phyloP scores from a whole-genome alignment of 1,140 invertebrate species.

The Cylas formicarius region DNA sequence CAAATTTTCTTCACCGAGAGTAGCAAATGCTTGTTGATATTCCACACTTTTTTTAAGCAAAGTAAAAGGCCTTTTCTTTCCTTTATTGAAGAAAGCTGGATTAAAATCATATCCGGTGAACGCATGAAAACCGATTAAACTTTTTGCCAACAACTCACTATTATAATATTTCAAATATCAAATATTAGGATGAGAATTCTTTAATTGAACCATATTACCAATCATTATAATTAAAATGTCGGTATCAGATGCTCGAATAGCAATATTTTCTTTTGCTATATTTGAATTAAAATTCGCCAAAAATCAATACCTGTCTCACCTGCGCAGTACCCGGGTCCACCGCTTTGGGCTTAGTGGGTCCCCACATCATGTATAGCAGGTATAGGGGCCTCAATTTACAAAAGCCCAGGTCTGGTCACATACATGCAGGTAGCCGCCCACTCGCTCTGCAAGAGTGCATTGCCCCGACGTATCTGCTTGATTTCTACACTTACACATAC shows the following conservation, averaged over 20 bases:
- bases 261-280: too few relatives aligned
- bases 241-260: constrained; percentile 23
- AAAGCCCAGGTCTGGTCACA: too few relatives aligned
- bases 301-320: too few relatives aligned
- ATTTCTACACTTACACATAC: too few relatives aligned
- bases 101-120: constrained; percentile 23
- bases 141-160: constrained; percentile 14
- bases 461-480: too few relatives aligned
- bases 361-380: too few relatives aligned
- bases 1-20: constrained; percentile 7
- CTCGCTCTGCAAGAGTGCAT: too few relatives aligned
- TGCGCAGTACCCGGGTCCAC: too few relatives aligned
- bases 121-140: constrained; percentile 12
- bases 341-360: too few relatives aligned
- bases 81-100: constrained; percentile 18
- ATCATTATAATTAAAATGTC: constrained; percentile 30
- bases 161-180: constrained; percentile 21
- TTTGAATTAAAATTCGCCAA: too few relatives aligned
- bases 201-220: constrained; percentile 23
- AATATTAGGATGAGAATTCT: constrained; percentile 21
- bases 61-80: constrained; percentile 8
- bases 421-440: too few relatives aligned
- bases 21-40: constrained; percentile 10
- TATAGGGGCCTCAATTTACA: too few relatives aligned
- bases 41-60: constrained; percentile 4